Percentiles rank a stretch among this genome's conserved stretches.
phyloP scores from a whole-genome alignment of 2,113 vertebrate genomes.

The Anoplopoma fimbria region DNA sequence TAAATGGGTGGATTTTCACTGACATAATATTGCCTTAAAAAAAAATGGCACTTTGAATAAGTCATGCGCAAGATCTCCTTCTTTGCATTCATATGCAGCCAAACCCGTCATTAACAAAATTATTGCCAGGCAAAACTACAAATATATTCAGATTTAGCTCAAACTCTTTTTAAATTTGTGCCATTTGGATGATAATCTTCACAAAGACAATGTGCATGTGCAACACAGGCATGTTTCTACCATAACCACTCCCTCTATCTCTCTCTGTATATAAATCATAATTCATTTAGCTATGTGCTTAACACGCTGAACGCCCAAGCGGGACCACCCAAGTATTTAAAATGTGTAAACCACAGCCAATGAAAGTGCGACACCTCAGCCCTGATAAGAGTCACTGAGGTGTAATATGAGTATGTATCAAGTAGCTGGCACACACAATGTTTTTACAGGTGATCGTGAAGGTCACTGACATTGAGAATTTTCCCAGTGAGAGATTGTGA shows the following conservation, averaged over 20 bases:
- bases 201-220: background rate
- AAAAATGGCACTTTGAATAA: too few relatives aligned
- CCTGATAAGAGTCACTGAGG: conserved; percentile 37
- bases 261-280: background rate
- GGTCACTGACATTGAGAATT: conserved; percentile 38
- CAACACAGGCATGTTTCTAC: background rate
- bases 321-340: conserved; percentile 6
- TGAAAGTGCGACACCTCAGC: conserved; percentile 4
- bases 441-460: conserved; percentile 61
- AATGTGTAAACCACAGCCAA: background rate
- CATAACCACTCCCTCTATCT: background rate
- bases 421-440: conserved; percentile 21
- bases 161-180: background rate
- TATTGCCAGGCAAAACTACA: background rate
- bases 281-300: background rate
- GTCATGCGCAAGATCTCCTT: too few relatives aligned
- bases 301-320: background rate
- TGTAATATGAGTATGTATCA: conserved; percentile 21
- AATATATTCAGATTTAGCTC: background rate
- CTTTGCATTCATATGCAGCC: too few relatives aligned
- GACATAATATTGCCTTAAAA: too few relatives aligned
- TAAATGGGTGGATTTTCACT: too few relatives aligned
- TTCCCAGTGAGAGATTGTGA: conserved; percentile 34
- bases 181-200: background rate
- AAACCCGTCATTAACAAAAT: background rate